These are phyloP conservation scores for Stenotaenia linearis DNA, from an alignment of 2,888 invertebrate genomes.

Conservation along the genomic window DNA sequence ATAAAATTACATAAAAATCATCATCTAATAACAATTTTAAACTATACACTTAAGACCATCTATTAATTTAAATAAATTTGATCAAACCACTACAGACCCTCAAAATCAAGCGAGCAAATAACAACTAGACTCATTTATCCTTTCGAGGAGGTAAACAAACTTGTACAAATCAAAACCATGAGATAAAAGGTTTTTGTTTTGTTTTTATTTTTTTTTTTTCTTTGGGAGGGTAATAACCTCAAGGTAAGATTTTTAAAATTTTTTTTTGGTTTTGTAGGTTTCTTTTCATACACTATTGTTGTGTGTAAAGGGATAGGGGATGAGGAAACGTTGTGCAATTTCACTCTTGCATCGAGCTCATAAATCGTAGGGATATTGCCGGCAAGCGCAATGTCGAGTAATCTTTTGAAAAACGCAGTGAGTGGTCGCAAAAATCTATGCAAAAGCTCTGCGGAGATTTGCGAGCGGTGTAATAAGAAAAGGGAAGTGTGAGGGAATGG, in stretches of 20 bases:
- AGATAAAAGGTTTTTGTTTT: background rate
- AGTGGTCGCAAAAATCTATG: conserved; percentile 9
- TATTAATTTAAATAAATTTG: too few species aligned
- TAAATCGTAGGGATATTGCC: background rate
- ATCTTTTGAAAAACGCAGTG: background rate
- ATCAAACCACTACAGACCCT: too few species aligned
- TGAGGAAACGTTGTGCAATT: background rate
- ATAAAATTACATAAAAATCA: too few species aligned
- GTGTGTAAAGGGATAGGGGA: background rate
- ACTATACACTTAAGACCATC: too few species aligned
- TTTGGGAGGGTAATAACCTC: background rate
- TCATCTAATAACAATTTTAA: too few species aligned
- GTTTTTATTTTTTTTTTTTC: background rate
- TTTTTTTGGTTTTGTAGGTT: background rate
- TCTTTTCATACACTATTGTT: background rate
- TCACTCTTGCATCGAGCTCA: background rate
- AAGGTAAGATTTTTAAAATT: background rate
- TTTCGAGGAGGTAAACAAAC: background rate
- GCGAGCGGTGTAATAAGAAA: background rate
- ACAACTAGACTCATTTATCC: conserved; percentile 14
- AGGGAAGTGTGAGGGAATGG: background rate
- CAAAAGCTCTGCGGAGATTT: background rate
- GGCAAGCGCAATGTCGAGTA: background rate
- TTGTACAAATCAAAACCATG: background rate
- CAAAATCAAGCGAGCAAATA: background rate